Base-by-base conservation (phyloP, 2,113 vertebrate genomes). In the Sinocyclocheilus rhinocerous region DNA sequence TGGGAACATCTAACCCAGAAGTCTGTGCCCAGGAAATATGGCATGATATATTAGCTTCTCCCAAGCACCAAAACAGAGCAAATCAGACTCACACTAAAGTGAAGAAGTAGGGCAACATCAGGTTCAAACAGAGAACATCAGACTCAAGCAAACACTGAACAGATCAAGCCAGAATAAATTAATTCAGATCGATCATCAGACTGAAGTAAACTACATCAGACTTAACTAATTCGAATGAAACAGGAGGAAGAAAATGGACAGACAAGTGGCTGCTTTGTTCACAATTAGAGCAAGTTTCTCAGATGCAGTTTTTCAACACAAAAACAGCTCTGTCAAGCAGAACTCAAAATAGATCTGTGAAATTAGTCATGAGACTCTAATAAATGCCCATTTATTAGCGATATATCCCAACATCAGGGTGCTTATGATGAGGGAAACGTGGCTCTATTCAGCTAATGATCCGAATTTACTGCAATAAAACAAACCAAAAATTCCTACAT, bases 181-280 rank as follows among this genome's bases (percentile, higher is more conserved):
- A 4, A 63, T 63, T 63, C 4, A 55, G 75, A 52, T 52, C 29
- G 29, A 33, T 33, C 29, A 33, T 33, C 75, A 18, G 50, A 77
- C 24, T 36, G 24, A 33, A 36, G 36, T 63, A 4, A 80, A 63
- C 57, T 63, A 18, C 24, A n/a, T 39, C 78, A 81, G 57, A 81
- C 69, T 63, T 22, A 80, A 63, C 36, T 16, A 8, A 65, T 15
- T 7, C 50, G 20, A 33, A 77, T 18, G 16, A 76, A 24, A 52
- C 75, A 50, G 48, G 15, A 45, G 26, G 29, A 11, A 42, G 36
- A 29, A 67, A 67, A 12, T 10, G 24, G 13, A 67, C 39, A 81
- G 36, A 67, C 79, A 67, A 81, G n/a, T 65, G n/a, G 9, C 61
- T 3, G 79, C 79, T 81, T 81, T 81, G 59, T 67, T 67, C 39